Evolutionary conservation across 1,140 invertebrate species (phyloP).

Genomic region (Aethina tumida): DNA sequence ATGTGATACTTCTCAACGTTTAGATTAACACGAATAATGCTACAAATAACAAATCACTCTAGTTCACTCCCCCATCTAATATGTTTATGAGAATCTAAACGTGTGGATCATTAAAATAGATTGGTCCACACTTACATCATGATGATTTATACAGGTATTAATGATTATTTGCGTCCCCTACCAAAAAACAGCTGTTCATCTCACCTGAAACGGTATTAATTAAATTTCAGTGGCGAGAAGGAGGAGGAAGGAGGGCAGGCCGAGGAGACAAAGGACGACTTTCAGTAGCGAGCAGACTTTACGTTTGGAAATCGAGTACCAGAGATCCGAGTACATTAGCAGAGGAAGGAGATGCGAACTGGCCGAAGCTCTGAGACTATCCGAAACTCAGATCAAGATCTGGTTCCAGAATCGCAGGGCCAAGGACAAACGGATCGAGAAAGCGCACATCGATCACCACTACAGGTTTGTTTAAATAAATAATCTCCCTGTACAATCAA

Average conservation of each 20-base stretch:
- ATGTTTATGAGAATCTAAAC: no score
- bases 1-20: no score
- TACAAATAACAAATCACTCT: no score
- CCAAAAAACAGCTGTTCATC: no score
- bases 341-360: slow-evolving; percentile 76
- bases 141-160: no score
- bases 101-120: no score
- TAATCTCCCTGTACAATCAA: not conserved
- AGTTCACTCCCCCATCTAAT: no score
- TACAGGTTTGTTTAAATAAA: slow-evolving; percentile 59
- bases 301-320: slow-evolving; percentile 82
- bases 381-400: slow-evolving; percentile 92
- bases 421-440: slow-evolving; percentile 93
- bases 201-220: no score
- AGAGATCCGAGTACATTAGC: slow-evolving; percentile 83
- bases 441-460: slow-evolving; percentile 88
- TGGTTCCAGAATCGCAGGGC: slow-evolving; percentile 95
- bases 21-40: no score
- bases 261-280: slow-evolving; percentile 82
- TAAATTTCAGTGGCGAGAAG: slow-evolving; percentile 66
- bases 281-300: slow-evolving; percentile 91
- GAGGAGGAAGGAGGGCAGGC: slow-evolving; percentile 72
- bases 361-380: slow-evolving; percentile 68
- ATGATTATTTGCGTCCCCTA: no score
- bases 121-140: no score